Base-by-base conservation (phyloP, 2,888 invertebrate species). In the Odiellus spinosus region DNA sequence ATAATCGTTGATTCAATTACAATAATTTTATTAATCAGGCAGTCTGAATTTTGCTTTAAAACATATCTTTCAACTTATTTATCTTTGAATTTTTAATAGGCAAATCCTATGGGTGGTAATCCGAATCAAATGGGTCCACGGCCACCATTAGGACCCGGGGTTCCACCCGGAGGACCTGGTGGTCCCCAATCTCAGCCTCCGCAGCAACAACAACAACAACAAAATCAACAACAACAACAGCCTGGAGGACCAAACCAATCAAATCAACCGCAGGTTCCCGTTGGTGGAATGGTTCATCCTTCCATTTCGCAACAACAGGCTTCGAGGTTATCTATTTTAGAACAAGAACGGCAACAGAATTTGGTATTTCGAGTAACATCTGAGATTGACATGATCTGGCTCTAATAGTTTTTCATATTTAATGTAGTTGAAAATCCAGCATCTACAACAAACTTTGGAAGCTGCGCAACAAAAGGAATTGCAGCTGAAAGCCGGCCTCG, bases 391-490 rank as follows among this genome's bases (percentile, higher is more conserved):
- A 8, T 26, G n/a, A 26, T 26, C 26, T 26, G 8, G 8, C 26
- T 4, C 26, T 4, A 8, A 44, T 6, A 10, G 3, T 5, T 44
- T 14, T 15, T 17, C 17, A 5, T 44, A 19, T 36, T 14, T 34
- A 18, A 15, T n/a, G 20, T 17, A 53, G 51, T 74, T 81, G 60
- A 80, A 80, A 67, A 84, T 84, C 43, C 74, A 76, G 57, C 76
- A 82, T 55, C 63, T 84, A 48, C 77, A 79, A 56, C 82, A 82
- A 64, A 82, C 80, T 0, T 64, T 84, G 49, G 81, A 82, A 62
- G 82, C 80, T 0, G 82, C 83, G 0, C 82, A 83, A 55, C 81
- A 82, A 59, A 79, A 80, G 57, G 83, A 84, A 60, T 76, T 79
- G 35, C 82, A 82, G 65, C 82, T 79, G 65, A 81, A 82, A 64